Base-by-base conservation (phyloP, 1,140 invertebrate species). In the Teleopsis dalmanni region DNA sequence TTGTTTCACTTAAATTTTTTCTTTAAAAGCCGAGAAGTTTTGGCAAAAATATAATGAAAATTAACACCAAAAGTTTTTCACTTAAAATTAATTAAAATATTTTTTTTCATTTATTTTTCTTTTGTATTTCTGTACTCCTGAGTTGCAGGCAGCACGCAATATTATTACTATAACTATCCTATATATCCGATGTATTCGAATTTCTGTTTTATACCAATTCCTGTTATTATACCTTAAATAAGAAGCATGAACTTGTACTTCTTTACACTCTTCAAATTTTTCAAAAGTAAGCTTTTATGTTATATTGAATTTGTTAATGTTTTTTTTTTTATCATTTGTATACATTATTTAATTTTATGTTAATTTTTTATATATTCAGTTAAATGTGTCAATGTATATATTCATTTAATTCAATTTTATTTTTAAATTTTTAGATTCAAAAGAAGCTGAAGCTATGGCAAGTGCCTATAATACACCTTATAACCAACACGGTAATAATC, bases 381-480 rank as follows among this genome's bases (percentile, higher is more conserved):
- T 9, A 14, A 29, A n/a, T n/a, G n/a, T n/a, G n/a, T n/a, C n/a
- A n/a, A n/a, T 31, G 8, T 21, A 14, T 33, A 41, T 35, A 33
- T 6, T 29, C 29, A 22, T 27, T 22, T 9, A 14, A 29, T 21
- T 19, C n/a, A 27, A 37, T 23, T 36, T 29, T 29, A 37, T 26
- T 38, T 2, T 9, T 5, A 14, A 13, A 19, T 50, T 25, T n/a
- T 9, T 73, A 85, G 85, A 88, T 81, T 83, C 84, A 35, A 91
- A 92, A 75, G 88, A 88, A 57, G 81, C 82, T 18, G 89, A 92
- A 74, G 88, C 88, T 57, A 86, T 87, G 36, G 84, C 83, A 66
- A 88, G 82, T 71, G 90, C 87, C 46, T 92, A 88, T 61, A 88
- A 92, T 76, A 67, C 65, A 49, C 55, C 61, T 4, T 62, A 67